Base-by-base conservation (phyloP, 2,888 invertebrate species). In the Homarus gammarus region DNA sequence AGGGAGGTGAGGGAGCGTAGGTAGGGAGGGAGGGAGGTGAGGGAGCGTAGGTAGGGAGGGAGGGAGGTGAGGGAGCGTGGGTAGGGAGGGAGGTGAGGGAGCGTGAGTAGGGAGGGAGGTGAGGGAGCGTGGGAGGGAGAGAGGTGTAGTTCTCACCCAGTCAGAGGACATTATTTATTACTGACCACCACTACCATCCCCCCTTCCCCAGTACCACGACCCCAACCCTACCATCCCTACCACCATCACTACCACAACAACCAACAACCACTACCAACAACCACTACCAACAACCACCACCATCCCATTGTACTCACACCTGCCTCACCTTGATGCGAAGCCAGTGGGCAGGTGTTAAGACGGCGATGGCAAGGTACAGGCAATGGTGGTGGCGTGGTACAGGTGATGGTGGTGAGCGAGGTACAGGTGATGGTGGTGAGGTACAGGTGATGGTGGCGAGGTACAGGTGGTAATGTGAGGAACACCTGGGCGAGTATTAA, bases 151-250 rank as follows among this genome's bases (percentile, higher is more conserved):
- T 82, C 82, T 68, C 82, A 82, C 82, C 33, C 82, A n/a, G 40
- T 82, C 44, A 68, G n/a, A 33, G 31, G n/a, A 1, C 64, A 82
- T 82, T 31, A 82, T 68, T 82, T 82, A 82, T 82, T 82, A 82
- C 44, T 68, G 40, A 64, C n/a, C n/a, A n/a, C n/a, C n/a, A n/a
- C n/a, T n/a, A n/a, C 56, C n/a, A 12, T 8, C 56, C 38, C 56
- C 78, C 31, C 22, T n/a, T n/a, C n/a, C n/a, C n/a, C n/a, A n/a
- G n/a, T n/a, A n/a, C n/a, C n/a, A n/a, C n/a, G n/a, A n/a, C n/a
- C n/a, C n/a, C n/a, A n/a, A n/a, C n/a, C n/a, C n/a, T n/a, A n/a
- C n/a, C n/a, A n/a, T n/a, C n/a, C n/a, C 61, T 33, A 31, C 78
- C 33, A 51, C 15, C n/a, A 36, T 33, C 33, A 49, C 61, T 79